Base-by-base conservation (phyloP, 2,888 invertebrate genomes). In the Ornithoptera priamus region DNA sequence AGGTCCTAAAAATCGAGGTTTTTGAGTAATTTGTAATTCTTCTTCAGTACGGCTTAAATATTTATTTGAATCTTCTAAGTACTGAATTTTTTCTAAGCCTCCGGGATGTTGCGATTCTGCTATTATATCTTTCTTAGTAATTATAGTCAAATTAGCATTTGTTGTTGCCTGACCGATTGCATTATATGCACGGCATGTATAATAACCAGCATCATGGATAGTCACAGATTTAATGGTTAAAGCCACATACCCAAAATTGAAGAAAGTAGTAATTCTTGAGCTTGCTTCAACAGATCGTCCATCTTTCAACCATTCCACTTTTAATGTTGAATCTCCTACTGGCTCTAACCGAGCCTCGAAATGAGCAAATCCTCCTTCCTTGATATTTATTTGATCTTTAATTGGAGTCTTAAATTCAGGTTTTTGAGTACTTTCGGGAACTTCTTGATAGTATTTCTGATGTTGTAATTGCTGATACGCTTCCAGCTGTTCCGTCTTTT, bases 341-440 rank as follows among this genome's bases (percentile, higher is more conserved):
- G 99, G 99, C 88, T 98, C 98, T 64, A 99, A 94, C 75, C 98
- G 96, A 76, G 98, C 98, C 93, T 99, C 99, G 82, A 99, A 98
- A 85, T 99, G 98, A 76, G 98, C 98, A 81, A 97, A 98, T 75
- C 97, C 98, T 76, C 98, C 97, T 93, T 99, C 98, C 81, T 96
- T 95, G 81, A 97, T 94, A 82, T 96, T 96, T 67, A 95, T 89
- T 92, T 97, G 97, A 89, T 97, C 97, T 87, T 96, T 97, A 75
- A 98, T 97, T 60, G 97, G 97, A 46, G 97, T 96, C 88, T 97
- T 97, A 86, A 98, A 98, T 90, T 96, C 96, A 71, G 98, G 98
- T 78, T 95, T 95, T 75, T 95, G 94, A 59, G 94, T 94, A 80
- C 96, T 95, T 88, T 97, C 97, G 59, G 96, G 96, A 70, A 94